Evolutionary conservation across 2,113 vertebrate species (phyloP), one percentile per base, ranked within the genome.

Genomic region (Oxygymnocypris stewartii): DNA sequence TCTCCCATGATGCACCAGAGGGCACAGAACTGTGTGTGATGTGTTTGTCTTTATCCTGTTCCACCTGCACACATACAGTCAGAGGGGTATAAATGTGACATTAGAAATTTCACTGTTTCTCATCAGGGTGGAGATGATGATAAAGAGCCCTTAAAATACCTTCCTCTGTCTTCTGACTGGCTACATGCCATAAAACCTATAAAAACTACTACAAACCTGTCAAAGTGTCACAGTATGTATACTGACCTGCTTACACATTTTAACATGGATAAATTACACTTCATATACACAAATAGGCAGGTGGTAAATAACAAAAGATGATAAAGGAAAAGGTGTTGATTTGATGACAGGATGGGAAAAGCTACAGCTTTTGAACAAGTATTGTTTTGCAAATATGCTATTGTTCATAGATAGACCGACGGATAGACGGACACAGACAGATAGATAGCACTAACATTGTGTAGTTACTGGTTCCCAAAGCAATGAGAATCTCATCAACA

Each of bases 21-120:
- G 73, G 82, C 42, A 86, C 88, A 80, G 82, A 67, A 28, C 49
- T 63, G 51, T 44, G 23, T 14, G 23, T 14, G 25, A 23, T 42
- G 79, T 86, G 85, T 63, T 73, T 61, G 78, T 51, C 71, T 81
- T 88, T 59, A 59, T 86, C 25, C 37, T 69, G 61, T 20, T 82
- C 40, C 61, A 61, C 59, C 44, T 59, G 40, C 49, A 81, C 78
- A 61, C 59, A 73, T 37, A 77, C 51, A 51, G 61, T 37, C 79
- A 82, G 59, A 51, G 23, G 23, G 31, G 73, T 78, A 84, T 23
- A 61, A 76, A 82, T 84, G 51, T 61, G 35, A 28, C 25, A 71
- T 49, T 69, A 49, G 42, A 65, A 18, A 82, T 31, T 31, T 31
- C 28, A 31, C 28, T 31, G 28, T 31, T 31, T 63, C 59, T 47